Evolutionary conservation across 2,797 vertebrate species (phyloP), one percentile per base, ranked within the genome.

Genomic region (Sebastes kiyomatsui): DNA sequence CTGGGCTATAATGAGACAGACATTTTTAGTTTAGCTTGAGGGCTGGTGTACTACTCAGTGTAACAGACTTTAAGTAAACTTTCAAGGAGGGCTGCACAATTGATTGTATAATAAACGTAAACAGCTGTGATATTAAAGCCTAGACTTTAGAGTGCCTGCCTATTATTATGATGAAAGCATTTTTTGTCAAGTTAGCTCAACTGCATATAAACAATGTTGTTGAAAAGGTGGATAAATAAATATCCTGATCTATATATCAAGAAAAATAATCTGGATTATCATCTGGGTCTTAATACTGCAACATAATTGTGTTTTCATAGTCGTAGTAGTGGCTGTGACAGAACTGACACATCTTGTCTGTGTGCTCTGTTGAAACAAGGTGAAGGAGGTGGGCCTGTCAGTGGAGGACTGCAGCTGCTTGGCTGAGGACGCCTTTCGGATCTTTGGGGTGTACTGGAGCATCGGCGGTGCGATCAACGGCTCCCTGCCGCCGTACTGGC

Each of bases 341-440:
- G 10, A 52, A 79, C 42, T 13, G 13, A 18, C 16, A 18, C 42
- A 46, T 46, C 42, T 18, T 3, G 22, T 27, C 8, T 18, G 33
- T 58, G 54, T 23, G 20, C 6, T 80, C 5, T 82, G 35, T 35
- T 38, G 42, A 28, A 22, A 16, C 3, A 28, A 97, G 96, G 96
- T 97, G 78, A 97, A 96, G 85, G 96, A 97, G 83, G 89, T 97
- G 73, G 96, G 95, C 0, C 75, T 96, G 22, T 79, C 88, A 0
- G 85, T 96, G 46, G 94, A 95, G 80, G 92, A 96, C 91, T 97
- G 96, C 90, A 94, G 95, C 90, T 97, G 96, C 77, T 78, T 97
- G 85, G 95, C 96, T 16, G 88, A 92, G 80, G 96, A 97, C 6
- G 94, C 93, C 10, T 80, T 65, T 9, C 90, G 94, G 35, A 93